phyloP scores from a whole-genome alignment of 2,113 vertebrate species.

The Manacus vitellinus region DNA sequence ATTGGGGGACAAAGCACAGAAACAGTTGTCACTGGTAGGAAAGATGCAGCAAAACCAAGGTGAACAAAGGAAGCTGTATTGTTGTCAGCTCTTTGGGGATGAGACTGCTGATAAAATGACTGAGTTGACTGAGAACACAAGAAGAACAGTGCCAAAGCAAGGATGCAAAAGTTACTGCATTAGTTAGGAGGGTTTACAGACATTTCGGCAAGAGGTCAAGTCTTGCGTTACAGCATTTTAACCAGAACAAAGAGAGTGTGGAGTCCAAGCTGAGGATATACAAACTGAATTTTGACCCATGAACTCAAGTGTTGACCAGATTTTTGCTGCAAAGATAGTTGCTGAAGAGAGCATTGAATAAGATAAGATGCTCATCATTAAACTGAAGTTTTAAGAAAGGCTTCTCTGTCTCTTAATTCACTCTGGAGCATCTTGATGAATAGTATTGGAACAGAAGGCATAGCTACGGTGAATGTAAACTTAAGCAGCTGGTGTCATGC shows the following conservation, averaged over 20 bases:
- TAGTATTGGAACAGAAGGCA: background rate
- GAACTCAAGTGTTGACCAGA: background rate
- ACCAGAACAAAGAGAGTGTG: background rate
- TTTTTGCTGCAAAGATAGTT: background rate
- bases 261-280: background rate
- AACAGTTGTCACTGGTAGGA: background rate
- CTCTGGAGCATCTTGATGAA: background rate
- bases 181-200: constrained; percentile 1
- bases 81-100: background rate
- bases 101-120: background rate
- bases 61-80: background rate
- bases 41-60: background rate
- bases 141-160: background rate
- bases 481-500: background rate
- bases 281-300: background rate
- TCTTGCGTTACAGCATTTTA: background rate
- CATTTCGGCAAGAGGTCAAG: background rate
- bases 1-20: background rate
- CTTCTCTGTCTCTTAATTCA: background rate
- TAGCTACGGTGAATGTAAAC: background rate
- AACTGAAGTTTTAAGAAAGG: background rate
- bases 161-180: background rate
- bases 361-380: background rate
- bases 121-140: background rate
- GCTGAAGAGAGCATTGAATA: background rate